Evolutionary conservation across 2,797 vertebrate species (phyloP).

Genomic region (Manis pentadactyla): DNA sequence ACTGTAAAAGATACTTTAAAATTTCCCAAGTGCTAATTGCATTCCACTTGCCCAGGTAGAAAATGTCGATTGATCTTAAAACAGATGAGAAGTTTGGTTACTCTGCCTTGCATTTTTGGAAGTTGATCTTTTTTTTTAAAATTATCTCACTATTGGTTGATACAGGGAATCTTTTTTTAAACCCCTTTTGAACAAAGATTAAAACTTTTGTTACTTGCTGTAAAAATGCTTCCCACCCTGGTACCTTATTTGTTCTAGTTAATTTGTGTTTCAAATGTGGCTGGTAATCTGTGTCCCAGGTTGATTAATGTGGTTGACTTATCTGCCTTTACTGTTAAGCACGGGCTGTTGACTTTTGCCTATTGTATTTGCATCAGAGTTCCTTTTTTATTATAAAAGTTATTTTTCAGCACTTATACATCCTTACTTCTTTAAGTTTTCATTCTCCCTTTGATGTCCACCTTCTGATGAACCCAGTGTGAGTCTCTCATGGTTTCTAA

Average conservation of each 20-base stretch:
- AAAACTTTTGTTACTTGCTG: conserved; percentile 67
- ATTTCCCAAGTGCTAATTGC: conserved; percentile 55
- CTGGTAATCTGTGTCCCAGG: conserved; percentile 39
- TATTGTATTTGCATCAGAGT: not conserved
- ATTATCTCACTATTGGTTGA: conserved; percentile 29
- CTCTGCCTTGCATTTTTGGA: conserved; percentile 23
- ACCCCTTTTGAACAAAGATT: conserved; percentile 78
- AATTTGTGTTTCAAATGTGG: conserved; percentile 59
- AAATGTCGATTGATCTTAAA: conserved; percentile 46
- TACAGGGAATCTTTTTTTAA: conserved; percentile 77
- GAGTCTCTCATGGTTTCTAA: not conserved
- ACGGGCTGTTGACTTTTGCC: conserved; percentile 16
- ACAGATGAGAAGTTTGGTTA: conserved; percentile 3
- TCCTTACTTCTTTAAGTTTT: not conserved
- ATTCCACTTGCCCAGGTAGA: conserved; percentile 40
- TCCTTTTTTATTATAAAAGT: not conserved
- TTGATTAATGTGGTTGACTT: conserved; percentile 33
- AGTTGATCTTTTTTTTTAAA: not conserved
- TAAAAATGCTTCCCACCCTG: conserved; percentile 61
- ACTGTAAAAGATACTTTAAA: conserved; percentile 62
- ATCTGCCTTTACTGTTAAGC: not conserved
- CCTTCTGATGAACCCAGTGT: not conserved
- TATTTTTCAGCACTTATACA: not conserved
- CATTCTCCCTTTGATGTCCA: not conserved
- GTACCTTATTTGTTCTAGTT: conserved; percentile 71